Evolutionary conservation across 2,797 vertebrate species (phyloP), one percentile per base, ranked within the genome.

Genomic region (Fratercula arctica): DNA sequence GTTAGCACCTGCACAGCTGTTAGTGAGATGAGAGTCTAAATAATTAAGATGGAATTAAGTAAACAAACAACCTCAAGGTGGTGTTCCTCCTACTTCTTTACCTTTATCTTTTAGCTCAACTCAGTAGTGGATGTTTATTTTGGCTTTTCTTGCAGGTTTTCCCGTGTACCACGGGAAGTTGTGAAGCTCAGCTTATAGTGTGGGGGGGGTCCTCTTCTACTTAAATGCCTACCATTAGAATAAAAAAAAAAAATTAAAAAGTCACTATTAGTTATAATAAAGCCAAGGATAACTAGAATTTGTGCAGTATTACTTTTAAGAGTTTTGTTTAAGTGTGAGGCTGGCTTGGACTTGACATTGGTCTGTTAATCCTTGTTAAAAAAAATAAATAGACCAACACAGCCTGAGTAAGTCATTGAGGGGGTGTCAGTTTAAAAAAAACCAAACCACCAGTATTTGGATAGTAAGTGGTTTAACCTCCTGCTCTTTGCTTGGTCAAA

Each of bases 31-130:
- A 94, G 87, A 95, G 70, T 74, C 91, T 93, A 94, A 96, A 93
- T 96, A 94, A 96, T 95, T 91, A 94, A 68, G 56, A 72, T 68
- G 53, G 64, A 97, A 95, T 95, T 93, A 93, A 84, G 83, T 93
- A 96, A 96, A 94, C 96, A 96, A 96, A 93, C 95, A 95, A 84
- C 29, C 31, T 51, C 29, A 3, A 19, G 41, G 60, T 61, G 29
- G 21, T 76, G 41, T 93, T 95, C 57, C 57, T 94, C 39, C 81
- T 90, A 51, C 73, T 91, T 68, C 48, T 83, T 95, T 61, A 81
- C 45, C 81, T 88, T 84, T 87, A 69, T 68, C 48, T 91, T 91
- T 85, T 86, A 76, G 43, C 77, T 95, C 37, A 77, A 3, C 53
- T 60, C 48, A 60, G 11, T 57, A 16, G 51, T 69, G 41, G 59